A percentile compares a stretch with the other conserved stretches of the same genome.
phyloP scores from a whole-genome alignment of 2,113 vertebrate genomes.

The Ivindomyrus marchei region DNA sequence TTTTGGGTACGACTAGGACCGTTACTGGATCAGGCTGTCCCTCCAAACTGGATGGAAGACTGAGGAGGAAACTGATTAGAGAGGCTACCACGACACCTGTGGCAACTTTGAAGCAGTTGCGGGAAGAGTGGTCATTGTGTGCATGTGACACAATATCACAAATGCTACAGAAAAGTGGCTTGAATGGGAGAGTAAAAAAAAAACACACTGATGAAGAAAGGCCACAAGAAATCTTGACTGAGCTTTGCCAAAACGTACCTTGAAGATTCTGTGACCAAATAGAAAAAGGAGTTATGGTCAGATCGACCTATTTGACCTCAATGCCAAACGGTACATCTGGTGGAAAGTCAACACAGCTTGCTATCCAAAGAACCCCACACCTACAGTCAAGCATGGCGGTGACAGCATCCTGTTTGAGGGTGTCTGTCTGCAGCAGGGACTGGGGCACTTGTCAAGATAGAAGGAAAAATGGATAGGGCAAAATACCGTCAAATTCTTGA shows the following conservation, averaged over 20 bases:
- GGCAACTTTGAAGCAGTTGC: neutral
- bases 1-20: neutral
- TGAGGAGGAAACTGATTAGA: neutral
- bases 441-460: neutral
- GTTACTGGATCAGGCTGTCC: neutral
- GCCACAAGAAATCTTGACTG: too few species aligned
- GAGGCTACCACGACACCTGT: neutral
- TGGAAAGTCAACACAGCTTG: neutral
- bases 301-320: neutral
- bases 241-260: neutral
- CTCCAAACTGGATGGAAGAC: neutral
- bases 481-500: neutral
- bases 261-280: neutral
- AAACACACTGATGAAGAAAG: too few species aligned
- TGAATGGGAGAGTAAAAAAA: neutral
- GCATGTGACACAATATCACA: neutral
- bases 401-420: neutral
- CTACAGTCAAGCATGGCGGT: neutral
- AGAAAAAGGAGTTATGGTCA: neutral
- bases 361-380: neutral
- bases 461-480: neutral
- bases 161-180: neutral
- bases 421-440: neutral
- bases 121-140: neutral
- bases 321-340: neutral